Percentiles rank a stretch among this genome's conserved stretches.
phyloP scores from a whole-genome alignment of 2,113 vertebrate genomes.

The Acinonyx jubatus region DNA sequence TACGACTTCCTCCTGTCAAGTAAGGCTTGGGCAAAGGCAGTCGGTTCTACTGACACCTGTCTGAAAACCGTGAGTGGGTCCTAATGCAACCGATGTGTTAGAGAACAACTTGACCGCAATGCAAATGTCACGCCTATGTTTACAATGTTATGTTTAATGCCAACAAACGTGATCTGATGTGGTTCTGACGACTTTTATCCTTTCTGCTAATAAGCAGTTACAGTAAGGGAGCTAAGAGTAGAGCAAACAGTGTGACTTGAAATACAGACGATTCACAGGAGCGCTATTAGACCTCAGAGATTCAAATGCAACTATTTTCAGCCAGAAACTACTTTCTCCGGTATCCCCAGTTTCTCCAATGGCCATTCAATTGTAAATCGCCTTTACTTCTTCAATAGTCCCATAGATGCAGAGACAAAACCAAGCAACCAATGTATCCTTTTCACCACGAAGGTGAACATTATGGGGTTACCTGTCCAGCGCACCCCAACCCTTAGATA shows the following conservation, averaged over 20 bases:
- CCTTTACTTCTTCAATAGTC: not conserved
- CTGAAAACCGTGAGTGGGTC: not conserved
- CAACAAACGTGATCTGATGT: not conserved
- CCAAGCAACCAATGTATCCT: not conserved
- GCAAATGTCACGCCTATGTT: not conserved
- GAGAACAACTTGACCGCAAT: not conserved
- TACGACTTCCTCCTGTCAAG: not conserved
- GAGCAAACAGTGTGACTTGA: not conserved
- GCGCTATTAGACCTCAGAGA: not conserved
- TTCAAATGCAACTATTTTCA: not conserved
- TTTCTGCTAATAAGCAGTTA: constrained; percentile 3
- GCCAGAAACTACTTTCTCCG: not conserved
- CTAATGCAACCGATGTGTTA: not conserved
- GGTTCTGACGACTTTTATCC: not conserved
- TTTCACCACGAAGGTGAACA: not conserved
- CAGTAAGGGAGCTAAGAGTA: not conserved
- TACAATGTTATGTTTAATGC: not conserved
- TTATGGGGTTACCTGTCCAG: not conserved
- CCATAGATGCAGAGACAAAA: not conserved
- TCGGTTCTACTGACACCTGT: not conserved
- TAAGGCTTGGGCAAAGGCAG: not conserved
- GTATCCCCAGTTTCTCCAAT: not conserved
- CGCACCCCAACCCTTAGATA: not conserved
- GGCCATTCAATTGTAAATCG: not conserved
- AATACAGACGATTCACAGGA: not conserved